A percentile compares a stretch with the other conserved stretches of the same genome.
phyloP scores from a whole-genome alignment of 2,888 invertebrate genomes.

The Amiota minor region DNA sequence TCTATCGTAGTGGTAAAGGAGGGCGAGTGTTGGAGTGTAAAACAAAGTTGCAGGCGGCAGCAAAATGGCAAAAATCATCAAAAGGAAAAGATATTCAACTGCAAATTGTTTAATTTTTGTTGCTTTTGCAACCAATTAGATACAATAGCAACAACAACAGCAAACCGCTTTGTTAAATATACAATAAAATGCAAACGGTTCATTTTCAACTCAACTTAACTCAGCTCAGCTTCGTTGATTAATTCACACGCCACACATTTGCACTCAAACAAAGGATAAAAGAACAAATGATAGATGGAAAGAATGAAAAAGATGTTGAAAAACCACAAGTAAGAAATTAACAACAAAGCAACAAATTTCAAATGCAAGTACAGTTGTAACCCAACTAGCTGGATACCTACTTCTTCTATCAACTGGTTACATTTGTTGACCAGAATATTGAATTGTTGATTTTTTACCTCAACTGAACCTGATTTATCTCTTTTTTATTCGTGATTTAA shows the following conservation, averaged over 20 bases:
- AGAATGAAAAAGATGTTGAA: too few relatives aligned
- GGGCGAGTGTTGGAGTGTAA: background rate
- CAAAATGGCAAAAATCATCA: background rate
- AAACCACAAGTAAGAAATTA: slow-evolving; percentile 27
- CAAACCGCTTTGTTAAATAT: slow-evolving; percentile 23
- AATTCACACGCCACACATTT: slow-evolving; percentile 2
- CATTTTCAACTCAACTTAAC: background rate
- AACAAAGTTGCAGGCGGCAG: slow-evolving; percentile 12
- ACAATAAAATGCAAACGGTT: slow-evolving; percentile 23
- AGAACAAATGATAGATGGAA: too few relatives aligned
- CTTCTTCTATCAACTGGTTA: too few relatives aligned
- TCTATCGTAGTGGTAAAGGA: too few relatives aligned
- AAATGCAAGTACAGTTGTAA: background rate
- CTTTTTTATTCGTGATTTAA: too few relatives aligned
- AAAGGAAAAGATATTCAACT: too few relatives aligned
- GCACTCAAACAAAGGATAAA: too few relatives aligned
- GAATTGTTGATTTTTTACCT: too few relatives aligned
- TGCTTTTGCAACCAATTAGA: too few relatives aligned
- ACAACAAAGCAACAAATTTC: slow-evolving; percentile 6
- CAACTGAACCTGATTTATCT: too few relatives aligned
- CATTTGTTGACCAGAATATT: too few relatives aligned
- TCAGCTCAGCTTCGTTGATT: slow-evolving; percentile 12
- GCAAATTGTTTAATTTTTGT: slow-evolving; percentile 1
- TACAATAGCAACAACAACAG: background rate
- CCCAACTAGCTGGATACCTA: background rate